Evolutionary conservation across 1,140 invertebrate genomes (phyloP), one percentile per base, ranked within the genome.

Genomic region (Neodiprion lecontei): DNA sequence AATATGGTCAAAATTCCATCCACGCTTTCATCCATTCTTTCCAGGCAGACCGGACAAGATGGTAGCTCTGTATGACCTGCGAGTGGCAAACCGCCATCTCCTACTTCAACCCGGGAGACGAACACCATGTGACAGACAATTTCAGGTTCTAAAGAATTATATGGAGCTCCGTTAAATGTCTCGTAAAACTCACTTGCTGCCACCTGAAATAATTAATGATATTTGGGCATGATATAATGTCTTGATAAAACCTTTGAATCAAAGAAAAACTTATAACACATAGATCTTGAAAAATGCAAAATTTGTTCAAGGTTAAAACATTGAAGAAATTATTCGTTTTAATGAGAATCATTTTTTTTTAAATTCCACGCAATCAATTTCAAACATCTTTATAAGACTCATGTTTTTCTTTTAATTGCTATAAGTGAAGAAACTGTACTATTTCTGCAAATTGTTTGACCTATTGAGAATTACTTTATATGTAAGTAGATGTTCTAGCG

Each of bases 1-100:
- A 99, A 90, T 82, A 99, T 98, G 7, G 98, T 99, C 72, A 99
- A 90, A 77, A 99, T 95, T 4, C 98, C 97, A 88, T 99, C 98
- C 1, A 99, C 96, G 77, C 96, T 97, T 88, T 99, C 98, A 88
- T 99, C 98, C 97, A 97, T 99, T 80, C 97, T 92, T 88, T 99
- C 98, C 84, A 98, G 86, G 79, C 98, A 99, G 17, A 99, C 97
- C 9, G 98, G 96, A 89, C 99, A 99, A 5, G 95, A 98, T n/a
- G 98, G 98, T 72, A 99, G 89, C 88, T 99, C 99, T 0, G 97
- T 98, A 79, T 97, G 94, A 1, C 94, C 92, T n/a, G 90, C 87
- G 0, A 93, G 91, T 0, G 95, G 93, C n/a, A 91, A 90, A 68
- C 92, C 91, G 78, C 92, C 91, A 21, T 92, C 91, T 65, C 91